Percentiles rank a stretch among this genome's conserved stretches.
Evolutionary conservation across 2,113 vertebrate species (phyloP).

Genomic region (Hippoglossus stenolepis): DNA sequence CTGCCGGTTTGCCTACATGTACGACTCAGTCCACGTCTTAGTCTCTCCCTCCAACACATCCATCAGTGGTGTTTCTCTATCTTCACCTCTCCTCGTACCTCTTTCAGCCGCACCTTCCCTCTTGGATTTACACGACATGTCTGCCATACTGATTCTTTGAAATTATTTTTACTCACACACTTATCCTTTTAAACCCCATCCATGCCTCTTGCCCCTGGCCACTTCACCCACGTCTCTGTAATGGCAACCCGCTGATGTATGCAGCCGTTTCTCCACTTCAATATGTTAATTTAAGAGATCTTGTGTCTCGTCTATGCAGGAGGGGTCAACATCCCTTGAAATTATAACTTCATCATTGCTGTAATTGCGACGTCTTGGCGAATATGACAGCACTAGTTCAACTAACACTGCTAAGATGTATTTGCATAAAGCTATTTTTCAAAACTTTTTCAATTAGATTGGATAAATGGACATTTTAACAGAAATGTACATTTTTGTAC

Average conservation of each 20-base stretch:
- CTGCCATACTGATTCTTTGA: neutral
- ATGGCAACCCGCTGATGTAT: constrained; percentile 56
- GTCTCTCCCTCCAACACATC: neutral
- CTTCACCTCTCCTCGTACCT: neutral
- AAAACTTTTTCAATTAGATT: neutral
- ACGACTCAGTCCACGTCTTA: neutral
- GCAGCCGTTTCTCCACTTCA: constrained; percentile 39
- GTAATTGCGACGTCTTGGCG: constrained; percentile 1
- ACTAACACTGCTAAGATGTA: too few species aligned
- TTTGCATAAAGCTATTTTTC: too few species aligned
- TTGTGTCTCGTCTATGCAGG: constrained; percentile 30
- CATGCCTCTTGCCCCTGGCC: constrained; percentile 34
- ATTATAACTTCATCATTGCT: constrained; percentile 44
- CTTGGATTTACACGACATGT: too few species aligned
- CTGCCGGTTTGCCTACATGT: constrained; percentile 15
- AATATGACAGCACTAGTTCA: neutral
- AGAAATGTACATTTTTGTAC: too few species aligned
- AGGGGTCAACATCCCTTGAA: constrained; percentile 48
- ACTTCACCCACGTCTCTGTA: constrained; percentile 46
- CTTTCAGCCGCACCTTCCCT: neutral
- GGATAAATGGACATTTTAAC: neutral
- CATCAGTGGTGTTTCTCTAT: neutral
- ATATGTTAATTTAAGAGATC: constrained; percentile 52
- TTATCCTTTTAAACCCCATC: neutral
- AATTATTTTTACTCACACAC: constrained; percentile 10